Evolutionary conservation across 1,140 invertebrate species (phyloP), one percentile per base, ranked within the genome.

Genomic region (Dufourea novaeangliae): DNA sequence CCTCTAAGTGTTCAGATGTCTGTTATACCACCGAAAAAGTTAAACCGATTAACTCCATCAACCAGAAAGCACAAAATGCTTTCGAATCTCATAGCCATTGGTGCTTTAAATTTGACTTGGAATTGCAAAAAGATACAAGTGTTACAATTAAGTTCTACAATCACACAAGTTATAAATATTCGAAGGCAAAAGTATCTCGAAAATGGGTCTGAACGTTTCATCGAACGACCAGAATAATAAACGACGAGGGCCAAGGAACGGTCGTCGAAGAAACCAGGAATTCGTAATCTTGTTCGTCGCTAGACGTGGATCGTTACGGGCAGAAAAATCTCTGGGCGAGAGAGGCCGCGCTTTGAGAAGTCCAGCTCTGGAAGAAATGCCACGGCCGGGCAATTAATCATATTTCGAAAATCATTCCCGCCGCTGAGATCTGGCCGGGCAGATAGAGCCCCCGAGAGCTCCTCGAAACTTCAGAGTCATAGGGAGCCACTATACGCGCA

Each of bases 321-420:
- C 79, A 81, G 83, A 85, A 82, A 85, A 76, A 72, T 78, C 66
- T 10, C 69, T 32, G 50, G 50, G 57, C 71, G 32, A 29, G 57
- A n/a, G n/a, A n/a, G n/a, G n/a, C n/a, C 66, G 27, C 27, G 70
- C 25, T 71, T 67, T 78, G 59, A n/a, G 74, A 80, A 68, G 81
- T 64, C 83, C 73, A 44, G 82, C 37, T 39, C 66, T 37, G 79
- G 66, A 69, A 90, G 86, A 90, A 90, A 90, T 90, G 89, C 88
- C 90, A 88, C 83, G 84, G 82, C 32, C 77, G 84, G 88, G 88
- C 90, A 92, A 92, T 92, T 92, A 92, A 92, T 92, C 91, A 92
- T 92, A 92, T 92, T 92, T 92, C 89, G 90, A 92, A 92, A 92
- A 92, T 92, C 91, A 92, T 92, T 92, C 90, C 90, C 78, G 80